Conservation (phyloP, 1,140 invertebrate genomes). For the Drosophila trapezifrons region DNA sequence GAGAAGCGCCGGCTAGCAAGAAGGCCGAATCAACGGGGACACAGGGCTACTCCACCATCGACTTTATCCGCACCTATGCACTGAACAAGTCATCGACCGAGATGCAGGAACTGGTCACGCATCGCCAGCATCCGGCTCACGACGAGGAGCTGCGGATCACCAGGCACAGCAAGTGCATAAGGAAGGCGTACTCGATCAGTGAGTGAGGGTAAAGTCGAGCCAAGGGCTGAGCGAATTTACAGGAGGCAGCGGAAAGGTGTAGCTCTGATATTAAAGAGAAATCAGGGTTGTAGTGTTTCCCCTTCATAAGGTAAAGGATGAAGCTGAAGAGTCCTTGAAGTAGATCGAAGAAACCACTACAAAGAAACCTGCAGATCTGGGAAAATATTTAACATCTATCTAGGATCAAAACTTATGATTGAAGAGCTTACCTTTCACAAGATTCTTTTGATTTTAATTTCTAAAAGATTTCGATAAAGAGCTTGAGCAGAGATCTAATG, state of each 20-base stretch:
- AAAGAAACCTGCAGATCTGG: neutral
- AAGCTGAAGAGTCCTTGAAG: too few species aligned
- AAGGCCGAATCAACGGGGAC: slow-evolving; percentile 30
- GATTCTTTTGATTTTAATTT: neutral
- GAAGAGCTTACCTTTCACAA: neutral
- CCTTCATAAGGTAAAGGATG: neutral
- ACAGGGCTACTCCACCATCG: slow-evolving; percentile 94
- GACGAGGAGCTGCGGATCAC: slow-evolving; percentile 87
- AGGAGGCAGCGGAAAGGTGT: neutral
- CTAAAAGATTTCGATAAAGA: neutral
- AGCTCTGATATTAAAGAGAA: neutral
- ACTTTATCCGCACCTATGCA: slow-evolving; percentile 96
- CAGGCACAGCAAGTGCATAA: slow-evolving; percentile 84
- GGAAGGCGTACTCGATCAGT: slow-evolving; percentile 86
- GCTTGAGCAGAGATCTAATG: neutral
- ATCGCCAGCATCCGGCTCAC: slow-evolving; percentile 47
- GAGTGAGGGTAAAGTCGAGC: slow-evolving; percentile 84
- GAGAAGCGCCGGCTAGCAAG: slow-evolving; percentile 7
- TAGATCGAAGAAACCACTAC: too few species aligned
- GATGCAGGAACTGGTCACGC: slow-evolving; percentile 83
- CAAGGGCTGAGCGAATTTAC: slow-evolving; percentile 59
- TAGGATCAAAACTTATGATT: neutral
- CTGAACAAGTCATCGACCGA: slow-evolving; percentile 88
- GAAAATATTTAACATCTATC: neutral
- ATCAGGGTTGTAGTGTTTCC: neutral